Percentiles rank a stretch among this genome's conserved stretches.
phyloP scores from a whole-genome alignment of 1,140 invertebrate genomes.

The Arctopsyche grandis region DNA sequence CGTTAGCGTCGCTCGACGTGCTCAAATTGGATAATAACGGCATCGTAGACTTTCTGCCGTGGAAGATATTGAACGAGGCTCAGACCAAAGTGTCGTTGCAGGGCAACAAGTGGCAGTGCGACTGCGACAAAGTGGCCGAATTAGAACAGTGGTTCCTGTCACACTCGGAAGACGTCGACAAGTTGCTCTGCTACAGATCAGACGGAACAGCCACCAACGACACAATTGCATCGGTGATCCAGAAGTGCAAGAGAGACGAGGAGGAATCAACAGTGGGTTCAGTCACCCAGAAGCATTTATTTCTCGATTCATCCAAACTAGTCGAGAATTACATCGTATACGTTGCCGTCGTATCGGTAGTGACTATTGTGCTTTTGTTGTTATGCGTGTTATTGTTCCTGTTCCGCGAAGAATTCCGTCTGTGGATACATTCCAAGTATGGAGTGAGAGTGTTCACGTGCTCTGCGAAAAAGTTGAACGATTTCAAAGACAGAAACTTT shows the following conservation, averaged over 20 bases:
- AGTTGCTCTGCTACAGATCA: conserved; percentile 63
- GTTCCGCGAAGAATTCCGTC: conserved; percentile 84
- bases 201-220: conserved; percentile 63
- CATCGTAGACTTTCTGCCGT: conserved; percentile 80
- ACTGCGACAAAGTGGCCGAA: conserved; percentile 72
- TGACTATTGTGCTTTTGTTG: conserved; percentile 79
- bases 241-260: conserved; percentile 61
- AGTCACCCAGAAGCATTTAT: conserved; percentile 67
- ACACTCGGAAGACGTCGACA: conserved; percentile 65
- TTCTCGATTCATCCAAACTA: conserved; percentile 65
- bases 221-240: conserved; percentile 62
- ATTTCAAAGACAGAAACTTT: conserved; percentile 74
- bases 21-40: conserved; percentile 84
- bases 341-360: conserved; percentile 79
- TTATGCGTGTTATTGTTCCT: conserved; percentile 82
- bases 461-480: conserved; percentile 68
- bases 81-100: conserved; percentile 71
- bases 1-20: conserved; percentile 78
- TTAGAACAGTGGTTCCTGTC: conserved; percentile 72
- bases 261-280: conserved; percentile 63
- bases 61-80: conserved; percentile 69
- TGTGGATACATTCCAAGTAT: conserved; percentile 90
- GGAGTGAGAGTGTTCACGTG: conserved; percentile 82
- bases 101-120: conserved; percentile 79
- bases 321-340: conserved; percentile 79